These are phyloP conservation scores for Dinoponera quadriceps DNA, from an alignment of 1,140 invertebrate species.

Conservation along the genomic window DNA sequence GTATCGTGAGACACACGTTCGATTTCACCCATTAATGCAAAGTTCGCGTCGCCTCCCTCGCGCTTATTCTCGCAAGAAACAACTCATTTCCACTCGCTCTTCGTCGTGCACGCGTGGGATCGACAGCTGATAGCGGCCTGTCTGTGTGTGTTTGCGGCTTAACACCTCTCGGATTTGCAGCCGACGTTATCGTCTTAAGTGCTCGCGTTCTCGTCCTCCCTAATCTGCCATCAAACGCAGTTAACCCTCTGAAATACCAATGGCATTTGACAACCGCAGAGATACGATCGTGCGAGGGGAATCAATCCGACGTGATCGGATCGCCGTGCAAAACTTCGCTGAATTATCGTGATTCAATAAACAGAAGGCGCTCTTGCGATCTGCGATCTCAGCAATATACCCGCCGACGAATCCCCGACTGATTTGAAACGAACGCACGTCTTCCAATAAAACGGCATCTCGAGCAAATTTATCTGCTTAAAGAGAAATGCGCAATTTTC, in stretches of 20 bases:
- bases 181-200: conserved; percentile 46
- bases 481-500: background rate
- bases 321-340: conserved; percentile 1
- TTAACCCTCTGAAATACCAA: conserved; percentile 51
- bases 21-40: conserved; percentile 58
- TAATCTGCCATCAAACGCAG: conserved; percentile 53
- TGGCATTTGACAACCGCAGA: conserved; percentile 48
- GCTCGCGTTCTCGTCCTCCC: conserved; percentile 8
- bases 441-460: background rate
- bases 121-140: background rate
- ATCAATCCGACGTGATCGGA: conserved; percentile 37
- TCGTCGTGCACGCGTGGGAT: conserved; percentile 18
- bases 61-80: conserved; percentile 37
- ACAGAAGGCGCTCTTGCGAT: conserved; percentile 2
- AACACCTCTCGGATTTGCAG: conserved; percentile 53
- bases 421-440: background rate
- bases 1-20: conserved; percentile 58
- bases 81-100: conserved; percentile 36
- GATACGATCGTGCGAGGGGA: conserved; percentile 29
- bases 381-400: background rate
- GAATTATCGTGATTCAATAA: conserved; percentile 40
- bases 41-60: background rate
- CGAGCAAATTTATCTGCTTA: background rate
- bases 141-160: conserved; percentile 39
- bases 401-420: background rate